phyloP scores from a whole-genome alignment of 2,797 vertebrate genomes.

The Lacerta agilis region DNA sequence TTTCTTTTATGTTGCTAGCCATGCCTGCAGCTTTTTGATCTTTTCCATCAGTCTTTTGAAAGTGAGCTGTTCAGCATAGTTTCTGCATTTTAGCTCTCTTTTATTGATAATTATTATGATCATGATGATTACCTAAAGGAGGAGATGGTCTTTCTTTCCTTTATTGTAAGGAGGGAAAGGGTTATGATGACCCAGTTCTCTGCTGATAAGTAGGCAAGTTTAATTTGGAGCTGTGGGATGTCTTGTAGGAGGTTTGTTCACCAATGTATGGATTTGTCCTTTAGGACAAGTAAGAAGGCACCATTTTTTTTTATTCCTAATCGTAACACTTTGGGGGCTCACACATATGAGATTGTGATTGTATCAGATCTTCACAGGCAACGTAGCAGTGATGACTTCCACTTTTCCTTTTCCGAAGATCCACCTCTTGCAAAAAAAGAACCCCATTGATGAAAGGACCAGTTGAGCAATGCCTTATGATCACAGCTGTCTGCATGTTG shows the following conservation, averaged over 20 bases:
- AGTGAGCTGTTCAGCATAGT: neutral
- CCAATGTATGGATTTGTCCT: too few species aligned
- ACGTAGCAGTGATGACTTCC: neutral
- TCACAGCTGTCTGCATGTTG: neutral
- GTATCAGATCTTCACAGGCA: neutral
- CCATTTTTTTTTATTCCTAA: neutral
- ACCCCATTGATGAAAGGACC: neutral
- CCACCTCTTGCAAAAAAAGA: too few species aligned
- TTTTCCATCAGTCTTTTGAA: neutral
- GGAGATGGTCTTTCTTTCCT: neutral
- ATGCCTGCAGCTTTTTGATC: neutral
- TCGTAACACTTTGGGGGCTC: neutral
- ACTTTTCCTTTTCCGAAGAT: neutral
- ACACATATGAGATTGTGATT: neutral
- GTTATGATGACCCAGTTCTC: neutral
- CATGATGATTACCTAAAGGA: neutral
- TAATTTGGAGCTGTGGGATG: neutral
- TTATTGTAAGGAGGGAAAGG: neutral
- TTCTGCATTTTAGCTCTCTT: neutral
- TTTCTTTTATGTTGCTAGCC: constrained; percentile 11
- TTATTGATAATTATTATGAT: constrained; percentile 6
- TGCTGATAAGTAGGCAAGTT: neutral
- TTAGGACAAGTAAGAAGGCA: neutral
- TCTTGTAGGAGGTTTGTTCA: neutral
- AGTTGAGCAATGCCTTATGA: neutral